These are phyloP conservation scores for Heteronetta atricapilla DNA, from an alignment of 2,113 vertebrate species.

Conservation along the genomic window DNA sequence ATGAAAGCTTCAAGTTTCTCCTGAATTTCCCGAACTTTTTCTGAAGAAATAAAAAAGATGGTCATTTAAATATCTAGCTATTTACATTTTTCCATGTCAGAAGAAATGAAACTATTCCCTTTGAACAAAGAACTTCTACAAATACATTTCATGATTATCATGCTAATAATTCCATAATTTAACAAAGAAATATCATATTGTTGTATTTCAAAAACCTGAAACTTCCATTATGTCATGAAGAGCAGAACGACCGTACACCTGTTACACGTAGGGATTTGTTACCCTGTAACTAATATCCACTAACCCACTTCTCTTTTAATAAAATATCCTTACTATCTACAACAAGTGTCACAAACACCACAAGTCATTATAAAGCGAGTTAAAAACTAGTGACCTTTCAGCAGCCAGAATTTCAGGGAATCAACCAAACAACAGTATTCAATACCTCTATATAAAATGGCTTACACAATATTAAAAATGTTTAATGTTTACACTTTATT, in stretches of 20 bases:
- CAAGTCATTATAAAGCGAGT: background rate
- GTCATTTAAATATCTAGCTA: background rate
- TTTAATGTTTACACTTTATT: background rate
- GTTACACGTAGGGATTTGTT: background rate
- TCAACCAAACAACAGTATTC: background rate
- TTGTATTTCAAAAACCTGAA: background rate
- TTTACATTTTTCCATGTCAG: background rate
- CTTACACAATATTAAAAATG: background rate
- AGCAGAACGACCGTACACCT: background rate
- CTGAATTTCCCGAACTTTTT: slow-evolving; percentile 99
- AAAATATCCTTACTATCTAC: background rate
- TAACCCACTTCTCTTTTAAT: background rate
- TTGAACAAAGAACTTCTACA: background rate
- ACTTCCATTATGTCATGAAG: background rate
- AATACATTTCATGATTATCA: background rate
- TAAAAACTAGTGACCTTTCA: background rate
- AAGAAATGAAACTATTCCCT: background rate
- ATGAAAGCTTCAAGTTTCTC: slow-evolving; percentile 99
- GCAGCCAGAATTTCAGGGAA: background rate
- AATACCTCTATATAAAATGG: background rate
- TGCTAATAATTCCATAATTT: background rate
- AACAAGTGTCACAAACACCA: background rate
- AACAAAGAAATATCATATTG: background rate
- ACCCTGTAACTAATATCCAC: background rate
- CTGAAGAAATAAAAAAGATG: slow-evolving; percentile 74